Evolutionary conservation across 2,113 vertebrate species (phyloP), one percentile per base, ranked within the genome.

Genomic region (Cichladusa arquata): DNA sequence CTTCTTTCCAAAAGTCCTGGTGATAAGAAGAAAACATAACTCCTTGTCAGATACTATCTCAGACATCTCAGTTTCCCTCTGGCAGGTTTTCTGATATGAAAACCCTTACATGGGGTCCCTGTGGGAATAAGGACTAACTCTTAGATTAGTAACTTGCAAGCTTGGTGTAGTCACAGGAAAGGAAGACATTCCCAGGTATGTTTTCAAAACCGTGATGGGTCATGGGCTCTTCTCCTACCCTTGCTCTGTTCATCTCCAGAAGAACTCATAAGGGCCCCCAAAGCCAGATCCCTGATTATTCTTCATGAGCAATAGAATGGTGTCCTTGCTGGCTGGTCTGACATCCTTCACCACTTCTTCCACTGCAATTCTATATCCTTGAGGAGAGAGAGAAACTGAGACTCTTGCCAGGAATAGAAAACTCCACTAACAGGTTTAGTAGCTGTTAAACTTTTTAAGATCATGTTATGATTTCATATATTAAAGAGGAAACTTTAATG

Each of bases 101-200:
- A 93, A n/a, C 33, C 7, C 34, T 83, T 76, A 40, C 15, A 23
- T 28, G 36, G 58, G 42, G 34, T 78, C 47, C 62, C 51, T 71
- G 28, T n/a, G 53, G 12, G 34, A 84, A 42, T 61, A 81, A 81
- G 22, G 47, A 53, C 70, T 81, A 73, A 45, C 47, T 53, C 42
- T 60, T 54, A 73, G 31, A 45, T 81, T 33, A 36, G 28, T 66
- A 28, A 7, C 13, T 57, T 74, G 25, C 33, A 57, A 60, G 50
- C 10, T 77, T 34, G 23, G 36, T 29, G 17, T 25, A 67, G 66
- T 34, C 33, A 58, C 4, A 34, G 34, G 56, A 70, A 66, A 36
- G 19, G 31, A 83, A 34, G 33, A 23, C 0, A 0, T 34, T 92
- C 26, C 19, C 14, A 38, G 11, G 12, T 31, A 2, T 22, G 5